phyloP scores from a whole-genome alignment of 2,113 vertebrate genomes.

The Alosa alosa region DNA sequence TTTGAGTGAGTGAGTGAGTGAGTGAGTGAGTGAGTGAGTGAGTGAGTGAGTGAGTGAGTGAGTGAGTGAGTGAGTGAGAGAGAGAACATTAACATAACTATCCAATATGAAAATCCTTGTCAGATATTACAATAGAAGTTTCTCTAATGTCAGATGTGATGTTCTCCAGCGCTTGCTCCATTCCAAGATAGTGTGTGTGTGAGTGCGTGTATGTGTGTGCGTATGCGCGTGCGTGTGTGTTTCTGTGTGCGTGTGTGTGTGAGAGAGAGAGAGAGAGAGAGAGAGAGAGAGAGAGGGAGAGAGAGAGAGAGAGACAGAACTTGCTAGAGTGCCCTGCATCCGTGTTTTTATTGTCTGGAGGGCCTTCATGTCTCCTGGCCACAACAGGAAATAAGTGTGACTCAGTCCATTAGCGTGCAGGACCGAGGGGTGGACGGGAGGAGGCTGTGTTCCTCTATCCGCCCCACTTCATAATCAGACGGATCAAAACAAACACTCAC shows the following conservation, averaged over 20 bases:
- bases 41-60: neutral
- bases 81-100: too few species aligned
- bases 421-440: neutral
- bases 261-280: too few species aligned
- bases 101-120: too few species aligned
- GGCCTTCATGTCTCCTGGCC: neutral
- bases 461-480: neutral
- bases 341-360: neutral
- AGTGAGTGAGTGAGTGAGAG: neutral
- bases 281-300: too few species aligned
- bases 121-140: too few species aligned
- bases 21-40: neutral
- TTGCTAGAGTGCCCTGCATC: neutral
- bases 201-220: neutral
- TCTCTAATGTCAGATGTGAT: too few species aligned
- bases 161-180: too few species aligned
- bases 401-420: neutral
- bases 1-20: too few species aligned
- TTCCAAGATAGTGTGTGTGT: too few species aligned
- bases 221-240: too few species aligned
- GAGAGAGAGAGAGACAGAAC: neutral
- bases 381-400: neutral
- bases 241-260: too few species aligned
- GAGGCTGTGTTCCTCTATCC: neutral
- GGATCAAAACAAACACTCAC: constrained; percentile 5